phyloP scores from a whole-genome alignment of 1,140 invertebrate species.

The Drosophila saltans region DNA sequence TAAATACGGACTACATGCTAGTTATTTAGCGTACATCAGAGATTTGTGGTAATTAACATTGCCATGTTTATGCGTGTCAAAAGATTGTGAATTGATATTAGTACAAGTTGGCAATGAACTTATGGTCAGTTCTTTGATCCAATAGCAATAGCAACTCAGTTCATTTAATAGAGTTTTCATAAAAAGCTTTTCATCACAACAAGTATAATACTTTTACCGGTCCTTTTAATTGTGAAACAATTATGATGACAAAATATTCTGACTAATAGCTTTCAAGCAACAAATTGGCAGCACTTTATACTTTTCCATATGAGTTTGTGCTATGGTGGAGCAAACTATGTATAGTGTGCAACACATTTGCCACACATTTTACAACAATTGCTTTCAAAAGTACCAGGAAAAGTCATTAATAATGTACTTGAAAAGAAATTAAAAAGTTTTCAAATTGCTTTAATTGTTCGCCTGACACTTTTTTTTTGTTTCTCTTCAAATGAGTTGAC shows the following conservation, averaged over 20 bases:
- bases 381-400: background rate
- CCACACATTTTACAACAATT: background rate
- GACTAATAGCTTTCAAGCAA: too few relatives aligned
- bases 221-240: too few relatives aligned
- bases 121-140: too few relatives aligned
- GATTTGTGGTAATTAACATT: slow-evolving; percentile 11
- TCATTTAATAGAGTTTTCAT: too few relatives aligned
- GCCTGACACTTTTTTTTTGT: background rate
- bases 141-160: too few relatives aligned
- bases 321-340: background rate
- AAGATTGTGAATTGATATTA: background rate
- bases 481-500: background rate
- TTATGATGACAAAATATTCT: too few relatives aligned
- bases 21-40: slow-evolving; percentile 8
- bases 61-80: background rate
- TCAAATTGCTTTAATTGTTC: slow-evolving; percentile 9
- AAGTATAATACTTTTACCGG: too few relatives aligned
- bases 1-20: slow-evolving; percentile 11
- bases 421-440: slow-evolving; percentile 4
- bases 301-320: background rate
- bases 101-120: background rate
- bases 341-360: background rate
- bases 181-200: too few relatives aligned
- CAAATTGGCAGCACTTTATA: background rate
- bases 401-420: slow-evolving; percentile 9